A percentile compares a stretch with the other conserved stretches of the same genome.
Evolutionary conservation across 1,140 invertebrate genomes (phyloP).

Genomic region (Kradibia gibbosae): DNA sequence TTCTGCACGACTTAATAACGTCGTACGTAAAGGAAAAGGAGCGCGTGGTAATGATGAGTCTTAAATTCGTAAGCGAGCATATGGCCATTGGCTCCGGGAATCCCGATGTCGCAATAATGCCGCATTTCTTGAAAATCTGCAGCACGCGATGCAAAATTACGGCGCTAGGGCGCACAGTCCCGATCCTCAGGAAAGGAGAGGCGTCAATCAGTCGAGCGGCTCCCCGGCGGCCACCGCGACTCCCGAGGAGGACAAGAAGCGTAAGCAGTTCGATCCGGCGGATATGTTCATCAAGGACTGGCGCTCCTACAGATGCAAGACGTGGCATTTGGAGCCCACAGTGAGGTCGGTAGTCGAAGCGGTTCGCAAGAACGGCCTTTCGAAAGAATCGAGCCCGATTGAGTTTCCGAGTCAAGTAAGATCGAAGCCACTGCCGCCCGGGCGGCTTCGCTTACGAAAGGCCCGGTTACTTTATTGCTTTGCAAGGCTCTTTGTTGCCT

Average conservation of each 20-base stretch:
- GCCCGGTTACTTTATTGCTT: no score
- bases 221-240: slow-evolving; percentile 55
- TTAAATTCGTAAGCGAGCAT: slow-evolving; percentile 17
- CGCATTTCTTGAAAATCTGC: slow-evolving; percentile 18
- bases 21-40: slow-evolving; percentile 96
- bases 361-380: no score
- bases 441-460: no score
- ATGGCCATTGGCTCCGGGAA: not conserved
- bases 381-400: no score
- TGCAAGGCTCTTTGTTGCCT: no score
- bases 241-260: slow-evolving; percentile 70
- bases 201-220: slow-evolving; percentile 48
- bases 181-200: slow-evolving; percentile 65
- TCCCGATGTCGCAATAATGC: slow-evolving; percentile 20
- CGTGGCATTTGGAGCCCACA: slow-evolving; percentile 98
- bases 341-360: slow-evolving; percentile 84
- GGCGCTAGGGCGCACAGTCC: slow-evolving; percentile 70
- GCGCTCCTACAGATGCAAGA: slow-evolving; percentile 94
- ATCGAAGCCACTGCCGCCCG: no score
- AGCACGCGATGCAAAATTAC: slow-evolving; percentile 61
- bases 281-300: slow-evolving; percentile 87
- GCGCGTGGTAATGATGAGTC: slow-evolving; percentile 79
- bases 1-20: slow-evolving; percentile 96
- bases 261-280: slow-evolving; percentile 72
- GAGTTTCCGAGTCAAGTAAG: no score